Percentiles rank a stretch among this genome's conserved stretches.
Evolutionary conservation across 1,140 invertebrate genomes (phyloP).

Genomic region (Bombus waltoni): DNA sequence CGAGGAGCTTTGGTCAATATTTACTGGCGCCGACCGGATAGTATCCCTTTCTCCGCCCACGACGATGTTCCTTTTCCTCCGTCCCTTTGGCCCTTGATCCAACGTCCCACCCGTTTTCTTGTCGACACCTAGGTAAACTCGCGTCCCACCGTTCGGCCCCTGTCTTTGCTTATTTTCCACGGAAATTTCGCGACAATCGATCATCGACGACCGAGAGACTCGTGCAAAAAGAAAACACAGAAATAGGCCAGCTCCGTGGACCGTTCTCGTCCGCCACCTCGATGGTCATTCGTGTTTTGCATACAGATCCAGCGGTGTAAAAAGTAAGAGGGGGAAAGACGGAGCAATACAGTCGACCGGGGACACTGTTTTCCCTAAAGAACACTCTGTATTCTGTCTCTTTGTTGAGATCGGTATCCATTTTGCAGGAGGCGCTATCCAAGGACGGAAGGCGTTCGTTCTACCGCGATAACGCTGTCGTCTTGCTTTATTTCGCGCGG

Average conservation of each 20-base stretch:
- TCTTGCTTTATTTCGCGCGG: not conserved
- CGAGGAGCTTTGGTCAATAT: slow-evolving; percentile 60
- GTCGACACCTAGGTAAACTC: slow-evolving; percentile 7
- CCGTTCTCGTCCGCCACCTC: not conserved
- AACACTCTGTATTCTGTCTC: not conserved
- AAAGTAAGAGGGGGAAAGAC: not conserved
- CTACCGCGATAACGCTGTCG: not conserved
- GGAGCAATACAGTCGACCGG: not conserved
- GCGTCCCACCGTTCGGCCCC: not conserved
- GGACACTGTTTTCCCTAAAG: not conserved
- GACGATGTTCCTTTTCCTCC: not conserved
- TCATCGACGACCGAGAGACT: too few relatives aligned
- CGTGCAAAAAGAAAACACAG: too few relatives aligned
- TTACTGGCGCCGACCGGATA: slow-evolving; percentile 35
- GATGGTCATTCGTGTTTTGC: not conserved
- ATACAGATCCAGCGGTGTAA: not conserved
- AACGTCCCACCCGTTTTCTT: not conserved
- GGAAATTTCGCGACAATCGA: not conserved
- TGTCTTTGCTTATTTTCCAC: slow-evolving; percentile 15
- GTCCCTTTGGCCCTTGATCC: not conserved
- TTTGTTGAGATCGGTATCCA: not conserved
- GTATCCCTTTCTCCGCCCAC: not conserved
- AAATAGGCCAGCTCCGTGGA: not conserved
- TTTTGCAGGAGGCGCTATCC: not conserved
- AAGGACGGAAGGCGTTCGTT: slow-evolving; percentile 9